A percentile compares a stretch with the other conserved stretches of the same genome.
These are phyloP conservation scores for Laupala kohalensis DNA, from an alignment of 1,140 invertebrate genomes.

Conservation along the genomic window DNA sequence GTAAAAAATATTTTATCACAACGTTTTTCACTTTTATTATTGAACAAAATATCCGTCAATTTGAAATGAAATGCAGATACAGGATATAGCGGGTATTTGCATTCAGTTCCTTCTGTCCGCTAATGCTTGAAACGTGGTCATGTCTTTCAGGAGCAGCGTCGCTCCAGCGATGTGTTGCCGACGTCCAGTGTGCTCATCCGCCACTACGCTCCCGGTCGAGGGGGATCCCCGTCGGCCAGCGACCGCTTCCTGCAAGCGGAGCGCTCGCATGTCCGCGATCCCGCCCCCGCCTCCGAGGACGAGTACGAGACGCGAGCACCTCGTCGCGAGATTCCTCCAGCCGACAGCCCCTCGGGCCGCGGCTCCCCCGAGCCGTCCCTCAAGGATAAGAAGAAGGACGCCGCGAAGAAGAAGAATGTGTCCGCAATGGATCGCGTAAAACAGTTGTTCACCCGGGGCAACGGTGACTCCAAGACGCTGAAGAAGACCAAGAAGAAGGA, in stretches of 20 bases:
- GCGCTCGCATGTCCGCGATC: conserved; percentile 12
- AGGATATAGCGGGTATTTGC: too few species aligned
- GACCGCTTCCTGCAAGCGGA: background rate
- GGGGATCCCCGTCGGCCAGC: background rate
- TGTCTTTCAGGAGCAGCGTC: conserved; percentile 9
- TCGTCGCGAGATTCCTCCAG: background rate
- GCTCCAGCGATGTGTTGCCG: conserved; percentile 5
- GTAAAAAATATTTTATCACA: too few species aligned
- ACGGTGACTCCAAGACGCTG: conserved; percentile 37
- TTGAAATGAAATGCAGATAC: too few species aligned
- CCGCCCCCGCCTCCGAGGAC: conserved; percentile 15
- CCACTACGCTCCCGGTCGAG: conserved; percentile 7
- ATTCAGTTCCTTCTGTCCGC: too few species aligned
- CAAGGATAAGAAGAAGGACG: background rate
- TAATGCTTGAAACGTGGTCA: too few species aligned
- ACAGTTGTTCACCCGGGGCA: conserved; percentile 37
- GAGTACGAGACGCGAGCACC: conserved; percentile 5
- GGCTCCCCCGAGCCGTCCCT: background rate
- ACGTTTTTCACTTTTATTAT: too few species aligned
- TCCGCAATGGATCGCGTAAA: conserved; percentile 25
- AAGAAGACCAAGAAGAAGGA: conserved; percentile 27
- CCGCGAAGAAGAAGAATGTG: conserved; percentile 7
- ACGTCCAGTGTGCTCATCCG: conserved; percentile 14
- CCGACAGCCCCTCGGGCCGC: background rate
- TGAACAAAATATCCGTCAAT: too few species aligned